Percentiles rank a stretch among this genome's conserved stretches.
Conservation (phyloP, 1,140 invertebrate genomes). For the Capitella teleta region DNA sequence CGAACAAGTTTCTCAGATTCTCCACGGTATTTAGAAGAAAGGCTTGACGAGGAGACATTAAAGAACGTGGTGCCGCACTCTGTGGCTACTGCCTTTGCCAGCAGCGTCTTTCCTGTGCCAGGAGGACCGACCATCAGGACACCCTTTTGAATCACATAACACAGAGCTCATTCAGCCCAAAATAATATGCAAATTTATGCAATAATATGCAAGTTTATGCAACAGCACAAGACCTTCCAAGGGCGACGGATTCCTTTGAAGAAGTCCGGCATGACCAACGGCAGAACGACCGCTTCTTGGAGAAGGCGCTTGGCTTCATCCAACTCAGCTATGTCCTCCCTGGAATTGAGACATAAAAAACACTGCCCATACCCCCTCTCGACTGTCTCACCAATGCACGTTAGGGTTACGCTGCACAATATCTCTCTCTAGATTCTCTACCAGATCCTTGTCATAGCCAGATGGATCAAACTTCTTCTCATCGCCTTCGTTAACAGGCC, state of each 20-base stretch:
- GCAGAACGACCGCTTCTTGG: conserved; percentile 94
- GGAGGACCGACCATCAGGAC: conserved; percentile 97
- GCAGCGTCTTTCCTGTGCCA: conserved; percentile 97
- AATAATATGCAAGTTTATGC: not conserved
- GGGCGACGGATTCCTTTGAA: conserved; percentile 90
- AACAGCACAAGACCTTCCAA: conserved; percentile 53
- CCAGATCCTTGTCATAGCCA: conserved; percentile 81
- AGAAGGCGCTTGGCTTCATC: conserved; percentile 85
- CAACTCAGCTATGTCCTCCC: conserved; percentile 91
- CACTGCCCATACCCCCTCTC: not conserved
- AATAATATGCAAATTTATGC: not conserved
- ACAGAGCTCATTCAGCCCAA: not conserved
- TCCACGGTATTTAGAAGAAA: conserved; percentile 96
- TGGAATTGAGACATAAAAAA: conserved; percentile 13
- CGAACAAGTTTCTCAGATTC: conserved; percentile 98
- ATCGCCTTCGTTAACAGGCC: conserved; percentile 44
- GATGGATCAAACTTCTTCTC: conserved; percentile 82
- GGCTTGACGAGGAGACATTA: conserved; percentile 91
- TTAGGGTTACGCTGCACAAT: conserved; percentile 97
- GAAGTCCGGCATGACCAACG: conserved; percentile 96
- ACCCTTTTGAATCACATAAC: conserved; percentile 45
- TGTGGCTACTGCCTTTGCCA: conserved; percentile 97
- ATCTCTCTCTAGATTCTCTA: conserved; percentile 90
- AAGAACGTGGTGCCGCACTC: conserved; percentile 99
- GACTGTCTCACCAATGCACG: conserved; percentile 63